Conservation (phyloP, 2,888 invertebrate genomes). For the Philopedon plagiatum region DNA sequence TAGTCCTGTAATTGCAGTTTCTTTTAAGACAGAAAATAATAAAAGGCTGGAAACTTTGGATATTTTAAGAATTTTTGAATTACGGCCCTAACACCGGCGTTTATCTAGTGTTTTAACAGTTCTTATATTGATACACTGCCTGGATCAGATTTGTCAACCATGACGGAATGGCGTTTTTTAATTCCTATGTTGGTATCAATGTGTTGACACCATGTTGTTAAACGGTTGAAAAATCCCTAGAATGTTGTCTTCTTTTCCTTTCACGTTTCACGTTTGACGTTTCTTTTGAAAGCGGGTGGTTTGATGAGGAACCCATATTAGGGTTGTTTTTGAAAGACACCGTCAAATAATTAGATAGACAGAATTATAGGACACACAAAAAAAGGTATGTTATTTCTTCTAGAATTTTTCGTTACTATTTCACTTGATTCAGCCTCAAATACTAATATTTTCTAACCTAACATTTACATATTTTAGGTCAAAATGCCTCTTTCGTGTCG, state of each 20-base stretch:
- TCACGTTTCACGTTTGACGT: slow-evolving; percentile 41
- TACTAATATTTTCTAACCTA: slow-evolving; percentile 37
- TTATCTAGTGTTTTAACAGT: too few species aligned
- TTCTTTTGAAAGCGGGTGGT: slow-evolving; percentile 25
- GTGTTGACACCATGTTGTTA: not conserved
- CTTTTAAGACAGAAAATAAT: too few species aligned
- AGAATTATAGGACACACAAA: slow-evolving; percentile 5
- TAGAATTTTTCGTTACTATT: not conserved
- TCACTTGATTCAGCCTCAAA: too few species aligned
- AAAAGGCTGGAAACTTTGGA: too few species aligned
- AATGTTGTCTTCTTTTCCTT: not conserved
- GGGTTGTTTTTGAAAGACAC: slow-evolving; percentile 27
- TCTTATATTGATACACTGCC: too few species aligned
- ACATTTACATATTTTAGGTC: slow-evolving; percentile 47
- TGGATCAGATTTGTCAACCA: too few species aligned
- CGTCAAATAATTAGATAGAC: slow-evolving; percentile 2
- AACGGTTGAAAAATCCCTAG: not conserved
- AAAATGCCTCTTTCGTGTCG: slow-evolving; percentile 94
- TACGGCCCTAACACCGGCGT: too few species aligned
- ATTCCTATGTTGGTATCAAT: not conserved
- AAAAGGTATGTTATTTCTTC: slow-evolving; percentile 1
- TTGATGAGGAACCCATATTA: slow-evolving; percentile 24
- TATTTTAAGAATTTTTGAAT: too few species aligned
- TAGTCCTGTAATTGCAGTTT: too few species aligned
- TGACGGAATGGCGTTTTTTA: too few species aligned